A percentile compares a stretch with the other conserved stretches of the same genome.
Conservation (phyloP, 2,888 invertebrate genomes). For the Lithophane socia region DNA sequence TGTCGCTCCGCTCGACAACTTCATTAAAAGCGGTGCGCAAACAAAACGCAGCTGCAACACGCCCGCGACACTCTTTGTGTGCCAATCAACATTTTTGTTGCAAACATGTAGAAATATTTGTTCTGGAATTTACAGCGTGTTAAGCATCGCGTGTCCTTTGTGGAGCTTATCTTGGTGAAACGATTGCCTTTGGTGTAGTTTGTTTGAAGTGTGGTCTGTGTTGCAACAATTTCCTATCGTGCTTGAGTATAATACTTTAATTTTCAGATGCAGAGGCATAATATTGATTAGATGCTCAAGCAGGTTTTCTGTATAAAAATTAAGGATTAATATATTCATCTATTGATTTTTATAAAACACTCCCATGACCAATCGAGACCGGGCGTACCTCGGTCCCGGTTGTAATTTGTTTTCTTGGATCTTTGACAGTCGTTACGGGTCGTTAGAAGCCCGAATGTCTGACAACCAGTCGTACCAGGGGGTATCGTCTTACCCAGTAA, state of each 20-base stretch:
- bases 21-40: slow-evolving; percentile 80
- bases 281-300: not conserved
- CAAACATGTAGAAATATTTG: slow-evolving; percentile 57
- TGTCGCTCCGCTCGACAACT: slow-evolving; percentile 76
- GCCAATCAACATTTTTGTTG: slow-evolving; percentile 80
- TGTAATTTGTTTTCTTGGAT: too few relatives aligned
- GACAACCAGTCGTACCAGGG: too few relatives aligned
- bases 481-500: too few relatives aligned
- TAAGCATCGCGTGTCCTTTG: slow-evolving; percentile 41
- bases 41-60: slow-evolving; percentile 71
- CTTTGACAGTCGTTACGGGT: too few relatives aligned
- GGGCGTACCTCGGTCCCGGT: too few relatives aligned
- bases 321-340: not conserved
- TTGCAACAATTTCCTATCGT: not conserved
- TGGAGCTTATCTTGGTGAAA: slow-evolving; percentile 30
- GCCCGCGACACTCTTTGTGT: slow-evolving; percentile 76
- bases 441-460: too few relatives aligned
- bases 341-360: not conserved
- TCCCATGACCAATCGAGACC: too few relatives aligned
- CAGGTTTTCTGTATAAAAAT: not conserved
- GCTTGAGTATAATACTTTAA: not conserved
- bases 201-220: not conserved
- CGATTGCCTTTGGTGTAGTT: slow-evolving; percentile 5
- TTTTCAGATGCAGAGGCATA: not conserved
- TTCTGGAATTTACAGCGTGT: slow-evolving; percentile 50